Conservation (phyloP, 2,113 vertebrate species). For the Stigmatopora argus region DNA sequence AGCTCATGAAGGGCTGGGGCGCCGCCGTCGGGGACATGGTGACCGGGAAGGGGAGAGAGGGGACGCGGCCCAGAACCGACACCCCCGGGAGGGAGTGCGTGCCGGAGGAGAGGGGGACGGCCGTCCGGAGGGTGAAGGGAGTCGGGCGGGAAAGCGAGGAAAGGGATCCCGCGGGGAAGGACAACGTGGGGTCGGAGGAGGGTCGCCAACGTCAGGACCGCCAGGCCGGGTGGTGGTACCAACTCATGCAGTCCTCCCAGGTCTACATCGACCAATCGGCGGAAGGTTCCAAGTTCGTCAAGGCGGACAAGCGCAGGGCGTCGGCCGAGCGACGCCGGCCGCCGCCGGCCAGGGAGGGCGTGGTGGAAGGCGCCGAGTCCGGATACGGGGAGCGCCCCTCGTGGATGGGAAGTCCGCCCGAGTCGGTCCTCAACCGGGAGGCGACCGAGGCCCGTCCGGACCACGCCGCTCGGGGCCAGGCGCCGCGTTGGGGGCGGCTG, state of each 20-base stretch:
- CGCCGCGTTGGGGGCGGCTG: slow-evolving; percentile 70
- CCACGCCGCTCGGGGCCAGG: slow-evolving; percentile 56
- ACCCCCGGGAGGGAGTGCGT: slow-evolving; percentile 1
- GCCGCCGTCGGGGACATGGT: slow-evolving; percentile 51
- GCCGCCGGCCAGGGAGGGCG: slow-evolving; percentile 82
- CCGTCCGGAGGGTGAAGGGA: slow-evolving; percentile 38
- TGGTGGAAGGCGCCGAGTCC: slow-evolving; percentile 90
- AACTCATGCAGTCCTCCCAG: slow-evolving; percentile 98
- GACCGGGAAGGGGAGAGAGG: slow-evolving; percentile 47
- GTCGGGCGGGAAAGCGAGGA: slow-evolving; percentile 46
- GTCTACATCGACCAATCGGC: slow-evolving; percentile 87
- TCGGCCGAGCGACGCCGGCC: slow-evolving; percentile 54
- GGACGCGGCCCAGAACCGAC: slow-evolving; percentile 48
- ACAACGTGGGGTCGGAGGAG: not conserved
- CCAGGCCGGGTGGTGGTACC: slow-evolving; percentile 95
- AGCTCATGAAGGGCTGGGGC: slow-evolving; percentile 80
- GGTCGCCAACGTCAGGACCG: slow-evolving; percentile 30
- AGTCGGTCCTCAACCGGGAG: slow-evolving; percentile 76
- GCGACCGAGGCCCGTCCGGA: slow-evolving; percentile 49
- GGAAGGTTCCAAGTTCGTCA: slow-evolving; percentile 77
- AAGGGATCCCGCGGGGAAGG: slow-evolving; percentile 17
- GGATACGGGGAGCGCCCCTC: slow-evolving; percentile 70
- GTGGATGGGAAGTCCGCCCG: slow-evolving; percentile 96
- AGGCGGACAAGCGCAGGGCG: slow-evolving; percentile 75
- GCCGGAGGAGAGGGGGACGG: slow-evolving; percentile 18